Evolutionary conservation across 2,113 vertebrate species (phyloP).

Genomic region (Mugil cephalus): DNA sequence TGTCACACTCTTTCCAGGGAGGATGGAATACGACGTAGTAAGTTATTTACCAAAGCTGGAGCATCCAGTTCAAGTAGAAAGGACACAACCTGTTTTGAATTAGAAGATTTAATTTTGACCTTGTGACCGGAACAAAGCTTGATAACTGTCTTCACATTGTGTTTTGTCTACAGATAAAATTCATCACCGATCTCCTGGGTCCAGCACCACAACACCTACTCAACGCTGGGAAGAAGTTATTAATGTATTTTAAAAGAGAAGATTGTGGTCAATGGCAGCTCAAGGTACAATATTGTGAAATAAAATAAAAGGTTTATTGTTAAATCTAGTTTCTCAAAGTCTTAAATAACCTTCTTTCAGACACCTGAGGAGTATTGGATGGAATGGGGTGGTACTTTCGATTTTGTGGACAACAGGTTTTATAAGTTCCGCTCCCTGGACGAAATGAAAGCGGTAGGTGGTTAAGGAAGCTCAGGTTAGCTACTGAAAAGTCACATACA

Average conservation of each 20-base stretch:
- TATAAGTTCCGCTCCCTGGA: constrained; percentile 10
- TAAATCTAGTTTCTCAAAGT: no score
- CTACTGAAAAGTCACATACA: no score
- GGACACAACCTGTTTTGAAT: no score
- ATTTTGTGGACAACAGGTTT: not conserved
- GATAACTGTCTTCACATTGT: no score
- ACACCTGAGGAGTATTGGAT: no score
- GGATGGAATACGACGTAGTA: not conserved
- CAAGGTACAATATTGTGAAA: not conserved
- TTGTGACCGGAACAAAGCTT: no score
- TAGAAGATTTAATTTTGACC: no score
- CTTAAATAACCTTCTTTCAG: no score
- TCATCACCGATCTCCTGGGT: not conserved
- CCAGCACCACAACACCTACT: not conserved
- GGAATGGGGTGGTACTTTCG: no score
- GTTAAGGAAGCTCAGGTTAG: not conserved
- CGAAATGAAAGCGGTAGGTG: not conserved
- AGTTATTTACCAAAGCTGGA: not conserved
- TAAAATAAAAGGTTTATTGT: no score
- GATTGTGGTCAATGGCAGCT: not conserved
- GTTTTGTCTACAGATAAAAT: not conserved
- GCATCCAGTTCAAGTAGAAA: no score
- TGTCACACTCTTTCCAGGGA: not conserved
- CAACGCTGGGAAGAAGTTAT: no score
- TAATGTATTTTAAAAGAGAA: not conserved